A percentile compares a stretch with the other conserved stretches of the same genome.
Conservation (phyloP, 2,113 vertebrate species). For the Daboia siamensis region DNA sequence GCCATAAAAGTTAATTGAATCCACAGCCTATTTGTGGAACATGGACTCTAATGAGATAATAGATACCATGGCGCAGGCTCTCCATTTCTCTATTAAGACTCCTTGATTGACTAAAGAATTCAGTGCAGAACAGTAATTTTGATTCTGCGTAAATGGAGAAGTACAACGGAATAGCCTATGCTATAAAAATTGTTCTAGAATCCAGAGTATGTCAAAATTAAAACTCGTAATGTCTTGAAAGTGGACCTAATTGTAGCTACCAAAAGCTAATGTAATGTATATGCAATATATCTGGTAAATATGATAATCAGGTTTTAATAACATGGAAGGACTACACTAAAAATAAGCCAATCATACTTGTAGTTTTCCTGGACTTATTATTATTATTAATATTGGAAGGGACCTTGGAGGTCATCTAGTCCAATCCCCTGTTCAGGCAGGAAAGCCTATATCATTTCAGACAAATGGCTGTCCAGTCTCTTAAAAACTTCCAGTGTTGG, state of each 20-base stretch:
- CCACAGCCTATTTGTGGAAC: neutral
- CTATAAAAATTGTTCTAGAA: neutral
- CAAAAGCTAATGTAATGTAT: neutral
- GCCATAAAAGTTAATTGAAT: conserved; percentile 36
- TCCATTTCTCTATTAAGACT: neutral
- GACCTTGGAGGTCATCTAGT: too few species aligned
- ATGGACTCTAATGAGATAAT: conserved; percentile 8
- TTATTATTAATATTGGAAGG: too few species aligned
- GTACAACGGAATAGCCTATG: neutral
- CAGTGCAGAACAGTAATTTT: neutral
- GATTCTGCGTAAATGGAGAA: neutral
- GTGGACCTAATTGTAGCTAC: neutral
- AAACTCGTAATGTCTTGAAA: neutral
- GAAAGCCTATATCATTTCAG: too few species aligned
- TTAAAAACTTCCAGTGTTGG: too few species aligned
- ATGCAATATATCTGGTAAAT: neutral
- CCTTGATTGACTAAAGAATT: neutral
- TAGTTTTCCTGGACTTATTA: neutral
- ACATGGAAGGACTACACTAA: neutral
- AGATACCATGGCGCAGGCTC: neutral
- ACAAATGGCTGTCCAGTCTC: too few species aligned
- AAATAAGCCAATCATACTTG: neutral
- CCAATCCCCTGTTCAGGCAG: too few species aligned
- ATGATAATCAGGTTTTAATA: neutral
- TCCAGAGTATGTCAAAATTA: neutral